Evolutionary conservation across 2,888 invertebrate genomes (phyloP).

Genomic region (Clepsis dumicolana): DNA sequence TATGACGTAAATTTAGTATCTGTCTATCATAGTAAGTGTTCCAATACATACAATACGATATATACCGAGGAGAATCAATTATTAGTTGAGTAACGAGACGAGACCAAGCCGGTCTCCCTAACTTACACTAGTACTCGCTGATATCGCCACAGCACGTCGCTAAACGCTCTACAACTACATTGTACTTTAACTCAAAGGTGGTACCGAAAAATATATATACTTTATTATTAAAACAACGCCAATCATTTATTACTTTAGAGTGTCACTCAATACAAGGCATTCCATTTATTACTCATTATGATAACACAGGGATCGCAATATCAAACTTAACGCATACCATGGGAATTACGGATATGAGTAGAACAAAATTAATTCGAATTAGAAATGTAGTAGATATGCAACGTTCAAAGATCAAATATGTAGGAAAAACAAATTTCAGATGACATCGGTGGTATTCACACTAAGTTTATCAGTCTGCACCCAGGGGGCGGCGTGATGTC

Average conservation of each 20-base stretch:
- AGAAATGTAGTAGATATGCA: conserved; percentile 86
- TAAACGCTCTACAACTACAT: conserved; percentile 80
- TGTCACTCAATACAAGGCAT: conserved; percentile 78
- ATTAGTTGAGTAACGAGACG: conserved; percentile 77
- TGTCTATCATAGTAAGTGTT: conserved; percentile 76
- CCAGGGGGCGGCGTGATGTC: conserved; percentile 61
- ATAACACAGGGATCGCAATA: conserved; percentile 73
- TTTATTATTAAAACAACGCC: conserved; percentile 73
- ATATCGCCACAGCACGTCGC: conserved; percentile 78
- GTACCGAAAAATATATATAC: conserved; percentile 82
- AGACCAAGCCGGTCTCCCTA: conserved; percentile 76
- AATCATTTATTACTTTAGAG: conserved; percentile 75
- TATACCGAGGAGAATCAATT: conserved; percentile 69
- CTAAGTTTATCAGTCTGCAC: conserved; percentile 73
- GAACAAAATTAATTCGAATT: conserved; percentile 80
- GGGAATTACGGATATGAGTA: conserved; percentile 79
- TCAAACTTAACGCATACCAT: conserved; percentile 76
- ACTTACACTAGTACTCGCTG: conserved; percentile 76
- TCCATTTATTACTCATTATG: conserved; percentile 70
- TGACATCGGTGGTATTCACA: conserved; percentile 82
- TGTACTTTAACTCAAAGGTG: conserved; percentile 86
- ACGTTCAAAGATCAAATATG: conserved; percentile 80
- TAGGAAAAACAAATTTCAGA: conserved; percentile 69
- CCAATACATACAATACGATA: conserved; percentile 66
- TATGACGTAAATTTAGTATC: conserved; percentile 77